A percentile compares a stretch with the other conserved stretches of the same genome.
phyloP scores from a whole-genome alignment of 2,113 vertebrate genomes.

The Cromileptes altivelis region DNA sequence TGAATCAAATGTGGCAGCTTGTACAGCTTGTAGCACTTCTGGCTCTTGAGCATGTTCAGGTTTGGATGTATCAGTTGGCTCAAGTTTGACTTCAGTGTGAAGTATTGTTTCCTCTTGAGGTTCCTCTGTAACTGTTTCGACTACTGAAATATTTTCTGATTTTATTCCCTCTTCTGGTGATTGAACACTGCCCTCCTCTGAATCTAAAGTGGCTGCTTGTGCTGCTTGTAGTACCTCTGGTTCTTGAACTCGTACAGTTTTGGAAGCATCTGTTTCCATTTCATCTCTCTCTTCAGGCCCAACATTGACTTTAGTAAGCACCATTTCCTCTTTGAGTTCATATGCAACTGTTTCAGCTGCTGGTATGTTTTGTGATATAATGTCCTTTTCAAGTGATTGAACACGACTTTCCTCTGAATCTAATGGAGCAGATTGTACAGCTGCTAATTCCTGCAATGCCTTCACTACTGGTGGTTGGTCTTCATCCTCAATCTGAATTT shows the following conservation, averaged over 20 bases:
- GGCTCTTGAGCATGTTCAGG: slow-evolving; percentile 4
- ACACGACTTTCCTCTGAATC: slow-evolving; percentile 3
- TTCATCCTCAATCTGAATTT: slow-evolving; percentile 39
- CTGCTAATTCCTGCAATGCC: slow-evolving; percentile 23
- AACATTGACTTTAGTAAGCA: not conserved
- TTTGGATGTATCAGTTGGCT: not conserved
- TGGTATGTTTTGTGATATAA: not conserved
- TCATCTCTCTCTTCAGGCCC: slow-evolving; percentile 21
- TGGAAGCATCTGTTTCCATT: not conserved
- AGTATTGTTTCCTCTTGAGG: not conserved
- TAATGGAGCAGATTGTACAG: not conserved
- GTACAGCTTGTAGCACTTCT: not conserved
- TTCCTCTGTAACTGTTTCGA: slow-evolving; percentile 15
- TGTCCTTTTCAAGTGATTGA: slow-evolving; percentile 18
- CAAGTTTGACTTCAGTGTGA: not conserved
- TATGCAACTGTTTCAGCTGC: not conserved
- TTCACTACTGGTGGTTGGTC: slow-evolving; percentile 29
- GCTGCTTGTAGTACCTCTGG: not conserved
- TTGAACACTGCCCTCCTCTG: not conserved
- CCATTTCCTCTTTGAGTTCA: slow-evolving; percentile 9
- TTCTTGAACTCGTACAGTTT: slow-evolving; percentile 1
- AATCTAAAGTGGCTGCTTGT: not conserved
- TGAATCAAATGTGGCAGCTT: slow-evolving; percentile 1
- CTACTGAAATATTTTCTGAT: not conserved
- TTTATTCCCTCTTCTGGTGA: slow-evolving; percentile 15